Base-by-base conservation (phyloP, 2,797 vertebrate species). In the Clarias fuscus region DNA sequence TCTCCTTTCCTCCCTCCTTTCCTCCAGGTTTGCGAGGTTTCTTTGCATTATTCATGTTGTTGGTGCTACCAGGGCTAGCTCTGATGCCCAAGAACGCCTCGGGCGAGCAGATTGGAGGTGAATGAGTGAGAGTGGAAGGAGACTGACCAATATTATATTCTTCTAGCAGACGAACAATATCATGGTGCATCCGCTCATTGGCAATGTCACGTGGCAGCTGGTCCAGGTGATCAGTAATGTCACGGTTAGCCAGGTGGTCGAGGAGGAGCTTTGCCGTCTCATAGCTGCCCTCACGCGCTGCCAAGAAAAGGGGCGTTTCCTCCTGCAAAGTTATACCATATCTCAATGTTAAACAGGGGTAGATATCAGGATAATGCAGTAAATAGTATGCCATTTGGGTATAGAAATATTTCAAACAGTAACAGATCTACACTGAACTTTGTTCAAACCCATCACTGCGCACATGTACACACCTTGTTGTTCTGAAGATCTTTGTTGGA, bases 401-500 rank as follows among this genome's bases (percentile, higher is more conserved):
- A 5, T n/a, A 58, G 2, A 18, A 58, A 30, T 30, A n/a, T 20
- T 27, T 76, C 6, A 58, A 58, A 56, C 48, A 30, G 56, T 30
- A 76, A 33, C 59, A 22, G 27, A 58, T 27, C 56, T 24, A 37
- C 27, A 76, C n/a, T 30, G 73, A 37, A 37, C 10, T 77, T 77
- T 77, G n/a, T 24, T 18, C 48, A 75, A 24, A 7, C 58, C 33
- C 3, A 62, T 24, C 20, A 64, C 6, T 22, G 15, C 2, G 30
- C 40, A 64, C 22, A 61, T 40, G 58, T 13, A 86, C 76, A 61
- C 86, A 98, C 98, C 97, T 99, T 99, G 93, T 99, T 99, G 92
- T 98, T 98, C 91, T 99, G 98, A 96, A 99, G 97, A 90, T 99
- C 98, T 80, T 99, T 99, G 91, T 99, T 99, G 88, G 98, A 98